Evolutionary conservation across 1,140 invertebrate species (phyloP).

Genomic region (Drosophila subobscura): DNA sequence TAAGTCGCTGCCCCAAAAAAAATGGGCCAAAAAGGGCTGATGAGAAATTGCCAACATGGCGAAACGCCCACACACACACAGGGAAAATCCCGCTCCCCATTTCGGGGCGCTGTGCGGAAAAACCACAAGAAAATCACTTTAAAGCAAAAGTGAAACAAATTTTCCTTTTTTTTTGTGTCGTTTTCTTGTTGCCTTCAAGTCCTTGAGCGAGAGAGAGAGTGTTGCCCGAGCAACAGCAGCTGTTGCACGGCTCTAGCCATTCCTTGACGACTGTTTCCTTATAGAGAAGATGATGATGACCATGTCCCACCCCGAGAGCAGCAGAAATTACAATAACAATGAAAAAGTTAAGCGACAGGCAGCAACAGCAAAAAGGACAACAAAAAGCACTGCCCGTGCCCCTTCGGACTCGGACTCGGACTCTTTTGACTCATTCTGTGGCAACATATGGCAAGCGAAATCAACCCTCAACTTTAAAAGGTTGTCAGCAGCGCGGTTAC

Average conservation of each 20-base stretch:
- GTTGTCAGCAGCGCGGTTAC: conserved; percentile 64
- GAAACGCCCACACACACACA: conserved; percentile 33
- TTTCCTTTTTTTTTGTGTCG: conserved; percentile 37
- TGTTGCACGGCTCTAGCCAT: conserved; percentile 46
- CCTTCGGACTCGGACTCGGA: background rate
- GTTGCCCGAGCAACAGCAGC: conserved; percentile 75
- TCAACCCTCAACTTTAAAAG: conserved; percentile 66
- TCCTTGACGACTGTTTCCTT: conserved; percentile 41
- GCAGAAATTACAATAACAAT: conserved; percentile 81
- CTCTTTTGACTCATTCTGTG: conserved; percentile 4
- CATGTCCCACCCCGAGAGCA: conserved; percentile 21
- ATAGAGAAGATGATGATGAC: conserved; percentile 21
- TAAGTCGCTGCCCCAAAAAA: conserved; percentile 1
- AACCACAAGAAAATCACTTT: conserved; percentile 70
- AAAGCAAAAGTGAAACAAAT: conserved; percentile 57
- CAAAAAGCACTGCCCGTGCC: conserved; percentile 25
- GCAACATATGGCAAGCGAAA: conserved; percentile 66
- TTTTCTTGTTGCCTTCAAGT: conserved; percentile 38
- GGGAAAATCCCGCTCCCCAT: conserved; percentile 8
- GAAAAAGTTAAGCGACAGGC: conserved; percentile 75
- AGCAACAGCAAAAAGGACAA: conserved; percentile 69
- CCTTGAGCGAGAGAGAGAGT: too few relatives aligned
- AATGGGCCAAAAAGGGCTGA: background rate
- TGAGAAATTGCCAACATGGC: conserved; percentile 35
- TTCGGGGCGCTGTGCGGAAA: conserved; percentile 1